Evolutionary conservation across 2,888 invertebrate genomes (phyloP), one percentile per base, ranked within the genome.

Genomic region (Lomographa bimaculata): DNA sequence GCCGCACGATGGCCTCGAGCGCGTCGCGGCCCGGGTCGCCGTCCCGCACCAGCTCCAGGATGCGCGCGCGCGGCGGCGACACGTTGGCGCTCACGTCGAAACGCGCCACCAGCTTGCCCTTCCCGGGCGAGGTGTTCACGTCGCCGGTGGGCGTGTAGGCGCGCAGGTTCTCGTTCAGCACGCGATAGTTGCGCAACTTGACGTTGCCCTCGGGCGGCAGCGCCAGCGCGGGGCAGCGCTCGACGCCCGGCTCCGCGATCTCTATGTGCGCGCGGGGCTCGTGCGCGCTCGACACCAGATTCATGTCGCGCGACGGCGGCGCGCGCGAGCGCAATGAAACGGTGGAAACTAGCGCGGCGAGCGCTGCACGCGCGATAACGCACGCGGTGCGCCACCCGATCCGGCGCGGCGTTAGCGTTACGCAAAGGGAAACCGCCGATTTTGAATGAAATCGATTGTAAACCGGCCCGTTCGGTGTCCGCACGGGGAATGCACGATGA

Each of bases 1-100:
- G 83, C 40, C 79, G 62, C 24, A 89, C 85, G 38, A 89, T 87
- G 7, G 81, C 87, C 52, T 83, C 85, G 25, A 89, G 64, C 11
- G 80, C 73, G 4, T 83, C 85, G 1, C 77, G 67, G 0, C 82
- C 87, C 0, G 83, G 80, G 33, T 86, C 84, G 23, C 76, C 82
- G 0, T 84, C 81, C 10, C 81, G 62, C 24, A 90, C 66, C 14
- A 90, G 70, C 48, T 82, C 80, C 16, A 90, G 66, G 36, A 90
- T 84, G 47, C 67, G 74, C 5, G 79, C 69, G 10, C 89, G 70
- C 5, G 85, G 78, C 0, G 87, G 81, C 1, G 83, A 76, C 19
- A 85, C 68, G 1, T 65, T 62, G 6, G 76, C 53, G 46, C 71
- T 72, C 37, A 79, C 64, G 36, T 89, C 85, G 49, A 73, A 86